Conservation (phyloP, 2,113 vertebrate species). For the Megaptera novaeangliae region DNA sequence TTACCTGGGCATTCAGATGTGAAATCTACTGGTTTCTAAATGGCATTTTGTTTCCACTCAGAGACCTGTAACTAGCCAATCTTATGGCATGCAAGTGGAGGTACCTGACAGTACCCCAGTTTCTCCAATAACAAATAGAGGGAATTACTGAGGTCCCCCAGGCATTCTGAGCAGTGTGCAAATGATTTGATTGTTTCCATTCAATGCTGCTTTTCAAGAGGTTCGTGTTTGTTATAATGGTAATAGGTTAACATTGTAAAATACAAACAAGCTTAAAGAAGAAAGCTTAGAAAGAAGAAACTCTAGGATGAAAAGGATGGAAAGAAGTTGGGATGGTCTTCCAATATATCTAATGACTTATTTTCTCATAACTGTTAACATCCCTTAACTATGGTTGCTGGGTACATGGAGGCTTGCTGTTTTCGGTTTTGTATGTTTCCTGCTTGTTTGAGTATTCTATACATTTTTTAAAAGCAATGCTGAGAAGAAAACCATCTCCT, state of each 20-base stretch:
- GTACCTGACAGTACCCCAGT: no score
- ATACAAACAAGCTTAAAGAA: not conserved
- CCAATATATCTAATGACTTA: not conserved
- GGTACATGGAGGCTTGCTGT: not conserved
- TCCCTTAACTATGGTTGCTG: not conserved
- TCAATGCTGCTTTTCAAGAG: not conserved
- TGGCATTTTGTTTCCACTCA: not conserved
- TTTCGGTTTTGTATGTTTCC: not conserved
- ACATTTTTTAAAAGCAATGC: not conserved
- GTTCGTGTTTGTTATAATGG: not conserved
- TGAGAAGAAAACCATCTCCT: not conserved
- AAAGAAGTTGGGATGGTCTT: not conserved
- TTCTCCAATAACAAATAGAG: not conserved
- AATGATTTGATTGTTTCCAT: not conserved
- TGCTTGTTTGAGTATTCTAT: not conserved
- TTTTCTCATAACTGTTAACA: not conserved
- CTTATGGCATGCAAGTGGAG: no score
- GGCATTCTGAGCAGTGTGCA: not conserved
- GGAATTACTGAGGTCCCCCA: not conserved
- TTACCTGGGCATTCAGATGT: not conserved
- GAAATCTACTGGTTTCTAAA: not conserved
- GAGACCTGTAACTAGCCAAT: not conserved
- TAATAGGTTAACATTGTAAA: not conserved
- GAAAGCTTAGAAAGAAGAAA: not conserved
- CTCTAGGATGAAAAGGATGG: not conserved